A percentile compares a stretch with the other conserved stretches of the same genome.
phyloP scores from a whole-genome alignment of 1,140 invertebrate species.

The Ceratina calcarata region DNA sequence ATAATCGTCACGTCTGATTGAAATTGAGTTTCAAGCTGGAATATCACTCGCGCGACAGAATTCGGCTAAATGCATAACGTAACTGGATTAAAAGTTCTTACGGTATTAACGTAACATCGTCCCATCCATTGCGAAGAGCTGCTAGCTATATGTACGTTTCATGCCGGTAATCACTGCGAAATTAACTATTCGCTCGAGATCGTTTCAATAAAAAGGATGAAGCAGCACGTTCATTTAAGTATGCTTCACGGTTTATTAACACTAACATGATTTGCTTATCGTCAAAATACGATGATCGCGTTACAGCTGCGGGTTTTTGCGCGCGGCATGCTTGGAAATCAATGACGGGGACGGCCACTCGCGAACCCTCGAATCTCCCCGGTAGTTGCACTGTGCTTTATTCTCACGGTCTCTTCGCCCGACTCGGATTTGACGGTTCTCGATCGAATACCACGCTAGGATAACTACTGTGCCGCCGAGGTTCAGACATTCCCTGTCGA shows the following conservation, averaged over 20 bases:
- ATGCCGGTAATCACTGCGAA: background rate
- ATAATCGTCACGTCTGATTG: background rate
- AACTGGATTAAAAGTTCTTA: background rate
- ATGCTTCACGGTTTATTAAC: background rate
- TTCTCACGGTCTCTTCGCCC: background rate
- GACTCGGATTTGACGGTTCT: no score
- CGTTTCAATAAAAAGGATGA: no score
- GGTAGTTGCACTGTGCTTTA: background rate
- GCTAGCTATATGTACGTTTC: background rate
- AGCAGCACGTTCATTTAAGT: no score
- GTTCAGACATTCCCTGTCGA: background rate
- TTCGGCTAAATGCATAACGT: background rate
- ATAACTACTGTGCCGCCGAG: no score
- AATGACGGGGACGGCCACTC: slow-evolving; percentile 30
- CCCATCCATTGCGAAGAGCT: background rate
- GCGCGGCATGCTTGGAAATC: slow-evolving; percentile 41
- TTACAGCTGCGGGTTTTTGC: slow-evolving; percentile 14
- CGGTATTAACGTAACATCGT: background rate
- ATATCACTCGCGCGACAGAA: background rate
- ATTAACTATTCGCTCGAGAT: no score
- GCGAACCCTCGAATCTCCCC: background rate
- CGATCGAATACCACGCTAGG: no score
- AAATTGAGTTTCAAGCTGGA: background rate
- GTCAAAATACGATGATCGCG: background rate
- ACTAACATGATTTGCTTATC: background rate